Percentiles rank a stretch among this genome's conserved stretches.
Evolutionary conservation across 2,113 vertebrate species (phyloP).

Genomic region (Callocephalon fimbriatum): DNA sequence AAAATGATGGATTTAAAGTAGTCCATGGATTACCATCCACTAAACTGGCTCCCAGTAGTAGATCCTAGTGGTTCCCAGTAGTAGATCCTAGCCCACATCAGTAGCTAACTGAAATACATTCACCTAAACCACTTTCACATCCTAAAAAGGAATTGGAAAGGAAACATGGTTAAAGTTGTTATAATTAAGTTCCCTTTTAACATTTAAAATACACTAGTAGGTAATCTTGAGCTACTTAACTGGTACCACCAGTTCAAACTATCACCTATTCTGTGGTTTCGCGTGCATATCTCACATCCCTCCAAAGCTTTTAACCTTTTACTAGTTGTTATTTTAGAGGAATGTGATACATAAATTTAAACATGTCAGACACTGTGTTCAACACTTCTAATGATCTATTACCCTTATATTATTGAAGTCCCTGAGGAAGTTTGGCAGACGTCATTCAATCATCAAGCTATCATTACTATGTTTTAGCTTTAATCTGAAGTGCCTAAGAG

Average conservation of each 20-base stretch:
- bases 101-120: neutral
- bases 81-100: neutral
- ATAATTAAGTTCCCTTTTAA: neutral
- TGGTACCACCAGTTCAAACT: slow-evolving; percentile 53
- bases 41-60: neutral
- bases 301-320: slow-evolving; percentile 53
- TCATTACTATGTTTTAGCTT: slow-evolving; percentile 54
- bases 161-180: neutral
- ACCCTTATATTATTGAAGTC: slow-evolving; percentile 77
- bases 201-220: neutral
- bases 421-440: slow-evolving; percentile 73
- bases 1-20: neutral
- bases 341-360: slow-evolving; percentile 77
- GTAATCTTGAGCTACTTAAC: slow-evolving; percentile 41
- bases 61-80: neutral
- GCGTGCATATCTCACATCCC: neutral
- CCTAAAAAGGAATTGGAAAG: neutral
- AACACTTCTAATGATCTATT: slow-evolving; percentile 82
- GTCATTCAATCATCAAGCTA: slow-evolving; percentile 68
- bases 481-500: slow-evolving; percentile 58
- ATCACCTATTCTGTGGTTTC: slow-evolving; percentile 44
- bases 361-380: slow-evolving; percentile 76
- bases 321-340: slow-evolving; percentile 63
- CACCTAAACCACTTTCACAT: neutral
- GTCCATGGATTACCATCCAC: neutral